Evolutionary conservation across 2,113 vertebrate species (phyloP).

Genomic region (Pungitius pungitius): DNA sequence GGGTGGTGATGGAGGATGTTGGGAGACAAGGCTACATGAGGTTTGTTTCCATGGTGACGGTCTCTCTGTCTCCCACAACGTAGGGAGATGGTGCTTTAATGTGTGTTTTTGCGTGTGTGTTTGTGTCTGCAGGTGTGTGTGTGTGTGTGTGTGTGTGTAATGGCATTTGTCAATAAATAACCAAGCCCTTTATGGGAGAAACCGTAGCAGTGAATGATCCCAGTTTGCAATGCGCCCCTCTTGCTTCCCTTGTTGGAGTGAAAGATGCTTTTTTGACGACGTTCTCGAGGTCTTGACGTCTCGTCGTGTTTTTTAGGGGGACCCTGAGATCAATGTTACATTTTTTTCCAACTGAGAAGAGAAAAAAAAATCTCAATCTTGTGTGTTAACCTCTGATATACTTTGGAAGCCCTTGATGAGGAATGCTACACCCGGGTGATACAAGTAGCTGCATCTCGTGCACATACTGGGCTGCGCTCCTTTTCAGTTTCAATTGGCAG

Average conservation of each 20-base stretch:
- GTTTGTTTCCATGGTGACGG: conserved; percentile 81
- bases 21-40: conserved; percentile 74
- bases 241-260: conserved; percentile 15
- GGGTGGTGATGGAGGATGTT: conserved; percentile 50
- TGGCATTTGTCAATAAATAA: conserved; percentile 64
- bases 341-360: not conserved
- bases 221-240: conserved; percentile 13
- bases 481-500: conserved; percentile 22
- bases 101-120: conserved; percentile 30
- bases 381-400: not conserved
- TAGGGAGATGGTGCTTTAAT: conserved; percentile 66
- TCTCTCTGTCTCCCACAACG: conserved; percentile 76
- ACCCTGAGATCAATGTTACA: not conserved
- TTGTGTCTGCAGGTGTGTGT: conserved; percentile 15
- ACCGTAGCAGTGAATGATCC: conserved; percentile 33
- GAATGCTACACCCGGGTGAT: not conserved
- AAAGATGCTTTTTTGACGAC: conserved; percentile 24
- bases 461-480: not conserved
- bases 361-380: not conserved
- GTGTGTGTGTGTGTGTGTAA: conserved; percentile 32
- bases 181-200: conserved; percentile 31
- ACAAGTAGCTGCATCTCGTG: not conserved
- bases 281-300: conserved; percentile 22
- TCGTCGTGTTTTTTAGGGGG: conserved; percentile 8
- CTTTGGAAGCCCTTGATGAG: not conserved